Percentiles rank a stretch among this genome's conserved stretches.
Evolutionary conservation across 2,113 vertebrate species (phyloP).

Genomic region (Pseudois nayaur): DNA sequence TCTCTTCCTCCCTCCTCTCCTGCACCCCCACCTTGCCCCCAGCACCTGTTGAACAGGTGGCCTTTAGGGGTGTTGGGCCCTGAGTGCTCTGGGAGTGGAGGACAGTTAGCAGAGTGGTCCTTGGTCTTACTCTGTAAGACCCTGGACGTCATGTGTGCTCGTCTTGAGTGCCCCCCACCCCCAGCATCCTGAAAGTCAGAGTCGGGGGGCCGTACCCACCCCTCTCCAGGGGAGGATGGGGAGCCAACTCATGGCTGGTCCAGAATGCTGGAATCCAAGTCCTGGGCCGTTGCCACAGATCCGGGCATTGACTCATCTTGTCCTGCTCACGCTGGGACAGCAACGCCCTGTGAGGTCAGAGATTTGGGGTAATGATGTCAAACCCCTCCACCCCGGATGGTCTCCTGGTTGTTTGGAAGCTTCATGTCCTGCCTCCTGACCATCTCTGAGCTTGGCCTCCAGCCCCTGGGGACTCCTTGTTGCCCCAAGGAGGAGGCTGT

Average conservation of each 20-base stretch:
- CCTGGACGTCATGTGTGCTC: not conserved
- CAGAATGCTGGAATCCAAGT: accelerated
- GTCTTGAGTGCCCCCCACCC: not conserved
- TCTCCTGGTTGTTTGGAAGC: not conserved
- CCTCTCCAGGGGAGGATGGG: accelerated
- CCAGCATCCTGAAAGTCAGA: not conserved
- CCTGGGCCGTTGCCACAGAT: not conserved
- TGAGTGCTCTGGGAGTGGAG: not conserved
- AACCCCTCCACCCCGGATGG: not conserved
- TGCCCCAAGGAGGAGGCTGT: not conserved
- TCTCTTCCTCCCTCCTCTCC: not conserved
- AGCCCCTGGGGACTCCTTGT: not conserved
- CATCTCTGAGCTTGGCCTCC: not conserved
- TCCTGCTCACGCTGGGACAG: not conserved
- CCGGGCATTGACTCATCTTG: accelerated
- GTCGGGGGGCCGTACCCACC: not conserved
- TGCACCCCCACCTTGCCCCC: not conserved
- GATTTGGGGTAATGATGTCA: not conserved
- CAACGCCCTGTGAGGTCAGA: conserved; percentile 4
- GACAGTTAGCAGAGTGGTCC: not conserved
- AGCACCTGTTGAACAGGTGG: not conserved
- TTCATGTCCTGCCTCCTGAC: not conserved
- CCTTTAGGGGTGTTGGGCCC: not conserved
- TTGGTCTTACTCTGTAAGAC: not conserved
- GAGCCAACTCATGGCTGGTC: not conserved